Conservation (phyloP, 2,113 vertebrate genomes). For the Ploceus nigricollis region DNA sequence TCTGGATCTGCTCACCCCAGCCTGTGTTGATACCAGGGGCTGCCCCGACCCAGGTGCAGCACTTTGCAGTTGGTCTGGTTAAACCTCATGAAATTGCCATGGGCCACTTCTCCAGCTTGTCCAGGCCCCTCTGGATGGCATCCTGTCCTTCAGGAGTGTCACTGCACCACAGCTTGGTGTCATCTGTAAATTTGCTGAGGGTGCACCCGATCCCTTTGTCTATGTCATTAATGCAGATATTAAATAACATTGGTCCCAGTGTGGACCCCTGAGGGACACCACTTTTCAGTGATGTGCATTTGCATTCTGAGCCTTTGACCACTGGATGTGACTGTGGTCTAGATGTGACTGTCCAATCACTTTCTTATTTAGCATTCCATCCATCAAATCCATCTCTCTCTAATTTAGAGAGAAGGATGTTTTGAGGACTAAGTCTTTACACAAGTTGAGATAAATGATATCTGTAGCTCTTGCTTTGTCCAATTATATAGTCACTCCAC, state of each 20-base stretch:
- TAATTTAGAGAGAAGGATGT: background rate
- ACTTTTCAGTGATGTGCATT: background rate
- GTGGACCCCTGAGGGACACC: background rate
- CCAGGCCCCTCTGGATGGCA: background rate
- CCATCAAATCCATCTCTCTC: background rate
- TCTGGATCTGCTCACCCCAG: background rate
- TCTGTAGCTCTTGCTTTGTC: background rate
- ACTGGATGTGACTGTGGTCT: background rate
- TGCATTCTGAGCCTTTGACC: background rate
- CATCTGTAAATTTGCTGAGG: background rate
- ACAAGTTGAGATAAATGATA: background rate
- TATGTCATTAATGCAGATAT: background rate
- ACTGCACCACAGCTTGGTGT: background rate
- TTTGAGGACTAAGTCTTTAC: background rate
- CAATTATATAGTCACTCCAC: background rate
- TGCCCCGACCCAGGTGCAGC: background rate
- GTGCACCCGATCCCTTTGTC: accelerated
- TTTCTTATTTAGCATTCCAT: background rate
- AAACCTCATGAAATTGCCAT: background rate
- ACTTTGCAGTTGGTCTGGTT: too few species aligned
- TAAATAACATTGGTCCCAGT: background rate
- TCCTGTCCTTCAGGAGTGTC: background rate
- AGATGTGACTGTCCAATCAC: background rate
- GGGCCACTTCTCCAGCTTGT: background rate
- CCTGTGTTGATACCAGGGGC: accelerated